These are phyloP conservation scores for Apodemus sylvaticus DNA, from an alignment of 2,113 vertebrate genomes.

Conservation along the genomic window DNA sequence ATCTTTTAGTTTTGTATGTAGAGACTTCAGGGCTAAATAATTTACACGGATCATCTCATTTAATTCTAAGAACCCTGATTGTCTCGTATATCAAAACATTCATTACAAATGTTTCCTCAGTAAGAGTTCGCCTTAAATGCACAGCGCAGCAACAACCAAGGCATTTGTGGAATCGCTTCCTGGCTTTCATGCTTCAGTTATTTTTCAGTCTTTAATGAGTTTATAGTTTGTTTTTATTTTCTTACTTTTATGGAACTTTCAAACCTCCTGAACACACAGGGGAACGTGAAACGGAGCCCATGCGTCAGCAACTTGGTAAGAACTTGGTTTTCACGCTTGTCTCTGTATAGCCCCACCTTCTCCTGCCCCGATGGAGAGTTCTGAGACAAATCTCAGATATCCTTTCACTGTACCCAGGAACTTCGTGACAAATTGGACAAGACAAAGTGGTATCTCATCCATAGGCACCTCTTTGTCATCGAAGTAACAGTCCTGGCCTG, in stretches of 20 bases:
- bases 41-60: slow-evolving; percentile 39
- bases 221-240: slow-evolving; percentile 26
- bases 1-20: not conserved
- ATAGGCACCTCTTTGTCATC: not conserved
- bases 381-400: too few species aligned
- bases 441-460: not conserved
- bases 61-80: not conserved
- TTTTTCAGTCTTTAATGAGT: slow-evolving; percentile 35
- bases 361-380: not conserved
- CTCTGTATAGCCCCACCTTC: accelerated
- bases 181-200: slow-evolving; percentile 43
- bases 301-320: not conserved
- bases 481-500: not conserved
- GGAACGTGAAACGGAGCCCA: not conserved
- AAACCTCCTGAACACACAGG: not conserved
- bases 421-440: not conserved
- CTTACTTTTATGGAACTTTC: slow-evolving; percentile 24
- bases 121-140: not conserved
- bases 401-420: not conserved
- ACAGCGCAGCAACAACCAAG: not conserved
- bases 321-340: not conserved
- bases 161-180: slow-evolving; percentile 2
- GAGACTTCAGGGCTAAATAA: slow-evolving; percentile 10
- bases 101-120: not conserved
- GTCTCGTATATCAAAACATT: slow-evolving; percentile 14